phyloP scores from a whole-genome alignment of 1,140 invertebrate species.

The Potamilus streckersoni region DNA sequence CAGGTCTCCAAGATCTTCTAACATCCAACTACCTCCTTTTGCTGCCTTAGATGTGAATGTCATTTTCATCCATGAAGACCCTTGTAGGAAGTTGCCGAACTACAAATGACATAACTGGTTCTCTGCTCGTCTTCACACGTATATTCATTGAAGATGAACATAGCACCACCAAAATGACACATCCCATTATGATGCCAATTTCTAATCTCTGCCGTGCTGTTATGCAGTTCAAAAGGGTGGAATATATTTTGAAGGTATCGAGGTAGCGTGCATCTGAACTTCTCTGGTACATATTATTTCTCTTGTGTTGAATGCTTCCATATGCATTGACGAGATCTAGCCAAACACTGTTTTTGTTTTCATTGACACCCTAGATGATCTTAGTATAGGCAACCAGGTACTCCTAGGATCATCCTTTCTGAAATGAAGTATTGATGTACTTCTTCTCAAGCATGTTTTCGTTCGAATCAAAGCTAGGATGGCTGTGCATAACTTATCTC shows the following conservation, averaged over 20 bases:
- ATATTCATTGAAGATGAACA: constrained; percentile 26
- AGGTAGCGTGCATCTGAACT: constrained; percentile 19
- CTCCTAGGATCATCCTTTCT: too few species aligned
- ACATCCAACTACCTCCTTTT: constrained; percentile 2
- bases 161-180: constrained; percentile 27
- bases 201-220: constrained; percentile 26
- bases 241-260: constrained; percentile 12
- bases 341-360: constrained; percentile 38
- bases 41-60: constrained; percentile 17
- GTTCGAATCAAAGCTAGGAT: too few species aligned
- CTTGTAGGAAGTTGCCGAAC: constrained; percentile 13
- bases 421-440: constrained; percentile 4
- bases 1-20: constrained; percentile 9
- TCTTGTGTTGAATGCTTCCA: constrained; percentile 23
- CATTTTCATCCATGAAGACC: constrained; percentile 28
- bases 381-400: too few species aligned
- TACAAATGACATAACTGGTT: background rate
- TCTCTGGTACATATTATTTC: constrained; percentile 20
- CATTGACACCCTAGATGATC: background rate
- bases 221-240: constrained; percentile 7
- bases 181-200: constrained; percentile 30
- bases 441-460: too few species aligned
- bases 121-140: constrained; percentile 11
- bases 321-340: constrained; percentile 36
- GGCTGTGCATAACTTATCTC: too few species aligned